Evolutionary conservation across 1,140 invertebrate genomes (phyloP).

Genomic region (Elysia chlorotica): DNA sequence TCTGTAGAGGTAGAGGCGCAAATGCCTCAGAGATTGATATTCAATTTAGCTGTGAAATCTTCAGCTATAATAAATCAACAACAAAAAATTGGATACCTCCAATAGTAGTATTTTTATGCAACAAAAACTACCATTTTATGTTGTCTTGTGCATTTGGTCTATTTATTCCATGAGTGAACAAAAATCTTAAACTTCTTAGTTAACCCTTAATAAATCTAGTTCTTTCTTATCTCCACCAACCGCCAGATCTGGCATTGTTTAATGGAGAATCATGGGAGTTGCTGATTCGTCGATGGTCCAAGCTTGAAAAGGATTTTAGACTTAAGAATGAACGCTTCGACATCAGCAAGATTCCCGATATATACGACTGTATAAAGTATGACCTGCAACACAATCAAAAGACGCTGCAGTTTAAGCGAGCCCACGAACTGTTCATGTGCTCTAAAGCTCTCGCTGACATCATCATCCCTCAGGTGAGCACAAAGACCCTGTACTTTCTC

Average conservation of each 20-base stretch:
- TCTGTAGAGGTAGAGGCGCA: too few species aligned
- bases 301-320: slow-evolving; percentile 98
- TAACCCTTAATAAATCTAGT: background rate
- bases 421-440: slow-evolving; percentile 93
- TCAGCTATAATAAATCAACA: too few species aligned
- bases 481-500: too few species aligned
- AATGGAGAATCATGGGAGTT: slow-evolving; percentile 99
- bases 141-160: background rate
- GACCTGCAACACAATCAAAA: slow-evolving; percentile 98
- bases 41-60: too few species aligned
- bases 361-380: slow-evolving; percentile 99
- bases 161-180: background rate
- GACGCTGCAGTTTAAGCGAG: slow-evolving; percentile 89
- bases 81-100: too few species aligned
- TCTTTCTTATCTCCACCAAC: slow-evolving; percentile 5
- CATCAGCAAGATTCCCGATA: slow-evolving; percentile 99
- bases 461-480: slow-evolving; percentile 93
- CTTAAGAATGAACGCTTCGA: slow-evolving; percentile 89
- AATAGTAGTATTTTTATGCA: too few species aligned
- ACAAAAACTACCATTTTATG: too few species aligned
- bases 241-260: slow-evolving; percentile 73
- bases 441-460: slow-evolving; percentile 96
- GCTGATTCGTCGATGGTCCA: slow-evolving; percentile 96
- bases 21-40: too few species aligned
- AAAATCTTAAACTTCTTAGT: background rate